Evolutionary conservation across 2,888 invertebrate species (phyloP).

Genomic region (Eulithis testata): DNA sequence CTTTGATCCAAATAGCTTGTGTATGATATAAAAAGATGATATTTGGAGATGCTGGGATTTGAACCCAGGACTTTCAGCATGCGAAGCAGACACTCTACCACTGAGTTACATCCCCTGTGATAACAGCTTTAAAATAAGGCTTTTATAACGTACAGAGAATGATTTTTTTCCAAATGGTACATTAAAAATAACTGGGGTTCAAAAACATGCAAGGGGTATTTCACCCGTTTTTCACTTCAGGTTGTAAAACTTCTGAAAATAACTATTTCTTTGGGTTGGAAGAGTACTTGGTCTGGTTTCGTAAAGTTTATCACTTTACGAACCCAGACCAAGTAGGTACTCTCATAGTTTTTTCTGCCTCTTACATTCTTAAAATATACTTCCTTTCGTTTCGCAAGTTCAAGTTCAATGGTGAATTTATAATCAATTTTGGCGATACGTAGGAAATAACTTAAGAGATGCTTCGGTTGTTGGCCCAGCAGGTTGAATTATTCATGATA

Average conservation of each 20-base stretch:
- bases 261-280: too few relatives aligned
- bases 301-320: too few relatives aligned
- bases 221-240: too few relatives aligned
- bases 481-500: constrained; percentile 31
- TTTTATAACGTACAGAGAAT: too few relatives aligned
- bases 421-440: constrained; percentile 23
- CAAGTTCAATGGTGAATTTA: constrained; percentile 34
- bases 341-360: constrained; percentile 3
- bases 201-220: too few relatives aligned
- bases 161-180: too few relatives aligned
- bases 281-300: too few relatives aligned
- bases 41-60: constrained; percentile 86
- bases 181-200: too few relatives aligned
- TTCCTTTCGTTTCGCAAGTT: constrained; percentile 9
- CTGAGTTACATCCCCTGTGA: constrained; percentile 80
- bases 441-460: constrained; percentile 6
- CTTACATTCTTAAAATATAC: neutral
- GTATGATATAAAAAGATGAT: neutral
- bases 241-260: too few relatives aligned
- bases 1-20: too few relatives aligned
- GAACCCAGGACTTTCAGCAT: constrained; percentile 88
- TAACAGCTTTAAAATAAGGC: neutral
- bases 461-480: neutral
- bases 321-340: too few relatives aligned
- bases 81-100: constrained; percentile 87